Base-by-base conservation (phyloP, 2,888 invertebrate species). In the Noctua comes region DNA sequence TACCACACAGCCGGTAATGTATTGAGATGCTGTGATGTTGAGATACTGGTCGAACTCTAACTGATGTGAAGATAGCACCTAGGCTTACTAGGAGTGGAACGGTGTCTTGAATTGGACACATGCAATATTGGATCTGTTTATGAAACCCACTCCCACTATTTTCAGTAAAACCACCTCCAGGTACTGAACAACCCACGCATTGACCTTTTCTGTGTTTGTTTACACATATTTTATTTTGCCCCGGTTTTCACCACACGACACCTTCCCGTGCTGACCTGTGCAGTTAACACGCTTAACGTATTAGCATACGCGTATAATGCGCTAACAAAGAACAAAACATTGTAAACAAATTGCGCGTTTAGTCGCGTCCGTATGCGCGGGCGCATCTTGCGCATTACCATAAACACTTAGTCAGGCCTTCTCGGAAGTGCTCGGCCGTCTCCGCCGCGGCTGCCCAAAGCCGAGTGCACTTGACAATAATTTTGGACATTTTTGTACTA, bases 381-480 rank as follows among this genome's bases (percentile, higher is more conserved):
- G 83, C 89, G 89, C 90, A 87, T 82, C 76, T 77, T 68, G 72
- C 43, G 64, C 76, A 88, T 87, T 87, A 88, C 74, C 81, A 87
- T 88, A 88, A 83, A 88, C 89, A 88, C 83, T 87, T 88, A 88
- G 77, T 68, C 59, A 54, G 40, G 11, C 70, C 43, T 87, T 86
- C 88, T 84, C 54, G 70, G 77, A 86, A 86, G 76, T 51, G 74
- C 43, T 72, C 76, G 73, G 73, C 36, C 62, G 72, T 70, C 74
- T 72, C 76, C 54, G 64, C 48, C 36, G 76, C 79, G 71, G 62
- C n/a, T 68, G 11, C 43, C 24, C 24, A 51, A 51, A 69, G 51
- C 40, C 13, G n/a, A 73, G 51, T 27, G 21, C 36, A 36, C 48
- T 71, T 66, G 73, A 64, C 66, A 40, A 65, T 76, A 54, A 57